Conservation (phyloP, 2,797 vertebrate species). For the Gallinago solitaria region DNA sequence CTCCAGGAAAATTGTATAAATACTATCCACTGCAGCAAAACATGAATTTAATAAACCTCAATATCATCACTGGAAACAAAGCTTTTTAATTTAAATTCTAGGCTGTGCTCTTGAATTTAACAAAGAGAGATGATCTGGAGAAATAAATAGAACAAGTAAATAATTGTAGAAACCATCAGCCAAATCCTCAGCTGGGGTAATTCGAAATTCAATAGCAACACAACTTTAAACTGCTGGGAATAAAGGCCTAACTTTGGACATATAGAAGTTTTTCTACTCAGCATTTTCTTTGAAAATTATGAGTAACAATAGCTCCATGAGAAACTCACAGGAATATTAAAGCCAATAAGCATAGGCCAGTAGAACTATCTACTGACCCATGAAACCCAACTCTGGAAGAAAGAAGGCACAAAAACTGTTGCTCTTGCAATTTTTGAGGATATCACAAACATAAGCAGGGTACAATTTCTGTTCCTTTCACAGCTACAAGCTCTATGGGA, state of each 20-base stretch:
- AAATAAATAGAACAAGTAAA: slow-evolving; percentile 3
- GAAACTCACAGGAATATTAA: neutral
- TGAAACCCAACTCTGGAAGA: neutral
- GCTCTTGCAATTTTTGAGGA: neutral
- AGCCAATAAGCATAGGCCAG: neutral
- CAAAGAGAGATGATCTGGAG: neutral
- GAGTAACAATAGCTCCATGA: neutral
- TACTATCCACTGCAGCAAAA: slow-evolving; percentile 16
- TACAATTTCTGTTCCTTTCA: neutral
- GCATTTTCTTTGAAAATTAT: neutral
- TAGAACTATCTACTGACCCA: neutral
- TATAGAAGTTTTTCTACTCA: neutral
- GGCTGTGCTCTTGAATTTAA: neutral
- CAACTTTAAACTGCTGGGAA: neutral
- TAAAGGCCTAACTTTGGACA: neutral
- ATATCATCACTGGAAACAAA: slow-evolving; percentile 41
- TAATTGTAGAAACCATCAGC: neutral
- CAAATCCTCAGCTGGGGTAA: neutral
- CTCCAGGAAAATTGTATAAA: slow-evolving; percentile 28
- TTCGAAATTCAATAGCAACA: neutral
- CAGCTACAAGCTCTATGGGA: neutral
- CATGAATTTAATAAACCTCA: slow-evolving; percentile 21
- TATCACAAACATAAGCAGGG: neutral
- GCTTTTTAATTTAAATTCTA: slow-evolving; percentile 33
- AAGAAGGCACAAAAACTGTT: neutral